Percentiles rank a stretch among this genome's conserved stretches.
phyloP scores from a whole-genome alignment of 2,888 invertebrate genomes.

The Schizotus pectinicornis region DNA sequence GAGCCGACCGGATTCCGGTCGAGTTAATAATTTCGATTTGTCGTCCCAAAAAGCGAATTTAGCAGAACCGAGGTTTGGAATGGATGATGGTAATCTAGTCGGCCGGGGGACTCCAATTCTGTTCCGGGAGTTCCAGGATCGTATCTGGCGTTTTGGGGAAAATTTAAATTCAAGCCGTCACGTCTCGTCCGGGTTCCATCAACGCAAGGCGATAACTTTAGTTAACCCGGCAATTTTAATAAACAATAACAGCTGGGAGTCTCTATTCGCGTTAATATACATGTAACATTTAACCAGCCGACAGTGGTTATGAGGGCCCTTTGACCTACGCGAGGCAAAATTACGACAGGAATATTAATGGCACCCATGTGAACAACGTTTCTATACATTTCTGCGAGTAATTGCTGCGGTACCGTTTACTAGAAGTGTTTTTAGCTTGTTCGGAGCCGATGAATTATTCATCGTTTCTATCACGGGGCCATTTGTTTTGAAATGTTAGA shows the following conservation, averaged over 20 bases:
- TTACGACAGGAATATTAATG: constrained; percentile 18
- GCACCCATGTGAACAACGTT: constrained; percentile 1
- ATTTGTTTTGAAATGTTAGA: constrained; percentile 4
- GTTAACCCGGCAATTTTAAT: constrained; percentile 18
- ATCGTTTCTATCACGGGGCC: not conserved
- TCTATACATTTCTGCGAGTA: constrained; percentile 5
- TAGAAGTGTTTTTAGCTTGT: not conserved
- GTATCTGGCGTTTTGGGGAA: constrained; percentile 14
- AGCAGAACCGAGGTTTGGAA: not conserved
- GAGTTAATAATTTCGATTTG: not conserved
- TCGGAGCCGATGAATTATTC: constrained; percentile 17
- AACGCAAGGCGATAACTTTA: constrained; percentile 10
- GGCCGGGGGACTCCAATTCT: constrained; percentile 2
- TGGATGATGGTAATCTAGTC: constrained; percentile 13
- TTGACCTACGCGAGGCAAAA: constrained; percentile 8
- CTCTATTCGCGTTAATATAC: constrained; percentile 18
- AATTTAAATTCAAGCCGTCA: constrained; percentile 13
- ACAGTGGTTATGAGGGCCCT: not conserved
- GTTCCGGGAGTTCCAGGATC: not conserved
- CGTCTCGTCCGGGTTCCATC: not conserved
- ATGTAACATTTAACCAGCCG: constrained; percentile 9
- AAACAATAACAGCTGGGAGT: constrained; percentile 26
- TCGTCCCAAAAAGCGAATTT: too few relatives aligned
- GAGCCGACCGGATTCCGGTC: not conserved
- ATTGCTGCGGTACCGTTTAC: constrained; percentile 16